A percentile compares a stretch with the other conserved stretches of the same genome.
phyloP scores from a whole-genome alignment of 2,113 vertebrate genomes.

The Lampris incognitus region DNA sequence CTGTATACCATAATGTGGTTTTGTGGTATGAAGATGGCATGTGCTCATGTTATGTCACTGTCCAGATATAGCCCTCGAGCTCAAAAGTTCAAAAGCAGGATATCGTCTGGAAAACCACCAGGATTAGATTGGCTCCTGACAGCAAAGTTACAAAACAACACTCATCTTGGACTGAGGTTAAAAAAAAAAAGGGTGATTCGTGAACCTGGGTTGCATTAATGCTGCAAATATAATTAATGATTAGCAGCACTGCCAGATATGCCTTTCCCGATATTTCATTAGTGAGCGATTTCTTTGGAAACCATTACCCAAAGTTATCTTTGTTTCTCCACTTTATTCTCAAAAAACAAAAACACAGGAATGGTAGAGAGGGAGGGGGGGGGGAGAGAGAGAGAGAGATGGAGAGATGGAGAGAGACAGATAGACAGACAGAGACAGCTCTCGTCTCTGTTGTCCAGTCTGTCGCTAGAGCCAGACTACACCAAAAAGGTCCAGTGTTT shows the following conservation, averaged over 20 bases:
- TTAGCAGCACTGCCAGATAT: slow-evolving; percentile 17
- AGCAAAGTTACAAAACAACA: slow-evolving; percentile 48
- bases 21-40: slow-evolving; percentile 45
- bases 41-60: slow-evolving; percentile 63
- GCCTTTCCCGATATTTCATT: neutral
- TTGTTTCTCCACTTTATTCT: slow-evolving; percentile 21
- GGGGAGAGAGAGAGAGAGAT: too few species aligned
- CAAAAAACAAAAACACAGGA: slow-evolving; percentile 27
- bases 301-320: slow-evolving; percentile 10
- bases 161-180: slow-evolving; percentile 28
- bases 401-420: too few species aligned
- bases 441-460: neutral
- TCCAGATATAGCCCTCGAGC: slow-evolving; percentile 50
- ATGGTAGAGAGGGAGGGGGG: neutral
- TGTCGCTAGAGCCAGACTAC: neutral
- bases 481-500: slow-evolving; percentile 11
- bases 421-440: slow-evolving; percentile 8
- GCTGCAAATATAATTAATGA: slow-evolving; percentile 23
- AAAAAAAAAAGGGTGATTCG: slow-evolving; percentile 32
- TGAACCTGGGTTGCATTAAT: slow-evolving; percentile 19
- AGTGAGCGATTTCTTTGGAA: slow-evolving; percentile 20
- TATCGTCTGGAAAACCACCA: slow-evolving; percentile 38
- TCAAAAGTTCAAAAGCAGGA: slow-evolving; percentile 45
- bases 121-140: slow-evolving; percentile 49
- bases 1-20: slow-evolving; percentile 38